Percentiles rank a stretch among this genome's conserved stretches.
These are phyloP conservation scores for Eupithecia dodoneata DNA, from an alignment of 2,888 invertebrate species.

Conservation along the genomic window DNA sequence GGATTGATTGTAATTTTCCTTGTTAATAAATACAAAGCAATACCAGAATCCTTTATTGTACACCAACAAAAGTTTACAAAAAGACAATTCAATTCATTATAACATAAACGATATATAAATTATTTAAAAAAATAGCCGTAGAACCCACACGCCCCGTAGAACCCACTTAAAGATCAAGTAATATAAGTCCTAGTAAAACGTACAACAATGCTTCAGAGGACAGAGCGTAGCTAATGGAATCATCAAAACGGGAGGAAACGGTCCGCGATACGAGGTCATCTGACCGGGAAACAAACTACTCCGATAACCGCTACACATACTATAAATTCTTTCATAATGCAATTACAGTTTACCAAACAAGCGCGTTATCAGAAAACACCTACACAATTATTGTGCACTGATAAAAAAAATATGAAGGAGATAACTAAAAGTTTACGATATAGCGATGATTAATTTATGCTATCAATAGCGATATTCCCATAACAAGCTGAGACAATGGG, in stretches of 20 bases:
- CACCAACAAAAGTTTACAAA: too few relatives aligned
- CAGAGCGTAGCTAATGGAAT: slow-evolving; percentile 35
- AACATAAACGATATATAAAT: too few relatives aligned
- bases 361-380: slow-evolving; percentile 15
- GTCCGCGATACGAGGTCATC: slow-evolving; percentile 65
- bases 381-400: background rate
- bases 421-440: slow-evolving; percentile 7
- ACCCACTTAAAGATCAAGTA: background rate
- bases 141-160: background rate
- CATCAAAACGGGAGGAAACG: slow-evolving; percentile 64
- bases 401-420: background rate
- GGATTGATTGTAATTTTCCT: too few relatives aligned
- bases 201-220: slow-evolving; percentile 17
- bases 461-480: slow-evolving; percentile 43
- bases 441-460: slow-evolving; percentile 5
- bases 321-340: slow-evolving; percentile 47
- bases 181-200: background rate
- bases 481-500: slow-evolving; percentile 45
- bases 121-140: too few relatives aligned
- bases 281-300: slow-evolving; percentile 61
- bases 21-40: too few relatives aligned
- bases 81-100: too few relatives aligned
- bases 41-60: too few relatives aligned
- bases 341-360: slow-evolving; percentile 26
- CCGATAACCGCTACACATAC: slow-evolving; percentile 59